A percentile compares a stretch with the other conserved stretches of the same genome.
Conservation (phyloP, 2,113 vertebrate species). For the Trematomus loennbergii region DNA sequence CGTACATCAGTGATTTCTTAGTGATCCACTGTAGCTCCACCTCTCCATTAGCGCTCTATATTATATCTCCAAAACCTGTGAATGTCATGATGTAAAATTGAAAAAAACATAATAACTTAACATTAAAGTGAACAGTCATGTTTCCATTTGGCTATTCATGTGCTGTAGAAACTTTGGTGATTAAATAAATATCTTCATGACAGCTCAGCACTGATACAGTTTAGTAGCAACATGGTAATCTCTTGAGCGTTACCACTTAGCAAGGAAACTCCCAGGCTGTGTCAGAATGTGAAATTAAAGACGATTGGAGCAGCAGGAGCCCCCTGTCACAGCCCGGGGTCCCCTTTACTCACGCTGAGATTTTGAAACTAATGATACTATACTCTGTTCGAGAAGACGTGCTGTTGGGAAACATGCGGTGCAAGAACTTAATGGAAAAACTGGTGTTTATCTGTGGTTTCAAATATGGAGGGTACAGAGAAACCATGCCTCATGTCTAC, state of each 20-base stretch:
- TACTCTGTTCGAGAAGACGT: neutral
- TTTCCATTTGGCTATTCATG: neutral
- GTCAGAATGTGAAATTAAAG: constrained; percentile 59
- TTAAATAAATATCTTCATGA: constrained; percentile 2
- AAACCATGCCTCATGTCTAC: neutral
- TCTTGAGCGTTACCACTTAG: constrained; percentile 48
- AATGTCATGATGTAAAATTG: neutral
- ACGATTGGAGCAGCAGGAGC: constrained; percentile 47
- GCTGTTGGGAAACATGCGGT: neutral
- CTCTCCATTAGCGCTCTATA: neutral
- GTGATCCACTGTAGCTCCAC: neutral
- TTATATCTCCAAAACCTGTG: neutral
- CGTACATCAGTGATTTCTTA: neutral
- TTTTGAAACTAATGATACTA: constrained; percentile 39
- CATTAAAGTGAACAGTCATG: neutral
- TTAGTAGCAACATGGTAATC: constrained; percentile 43
- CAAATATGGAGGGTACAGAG: neutral
- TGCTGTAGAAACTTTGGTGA: neutral
- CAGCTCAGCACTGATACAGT: constrained; percentile 20
- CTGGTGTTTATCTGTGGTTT: neutral
- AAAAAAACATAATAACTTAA: neutral
- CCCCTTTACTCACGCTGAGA: constrained; percentile 54
- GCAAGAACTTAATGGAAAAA: neutral
- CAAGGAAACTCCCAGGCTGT: constrained; percentile 53
- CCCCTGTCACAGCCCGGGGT: constrained; percentile 54